Conservation (phyloP, 2,797 vertebrate genomes). For the Sebastes kiyomatsui region DNA sequence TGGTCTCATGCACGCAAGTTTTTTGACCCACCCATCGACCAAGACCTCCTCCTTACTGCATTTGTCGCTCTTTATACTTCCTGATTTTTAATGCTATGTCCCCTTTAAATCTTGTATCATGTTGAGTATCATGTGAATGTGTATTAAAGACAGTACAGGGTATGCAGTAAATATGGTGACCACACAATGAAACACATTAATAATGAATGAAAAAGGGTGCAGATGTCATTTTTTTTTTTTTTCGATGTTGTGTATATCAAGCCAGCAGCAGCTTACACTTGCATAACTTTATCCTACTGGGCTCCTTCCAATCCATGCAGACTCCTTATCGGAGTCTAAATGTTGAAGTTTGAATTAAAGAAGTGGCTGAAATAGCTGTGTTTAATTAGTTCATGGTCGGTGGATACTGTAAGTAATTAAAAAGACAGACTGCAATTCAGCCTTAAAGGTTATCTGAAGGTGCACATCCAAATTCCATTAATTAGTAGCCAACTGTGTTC, state of each 20-base stretch:
- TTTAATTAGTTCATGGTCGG: constrained; percentile 36
- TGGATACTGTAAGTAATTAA: constrained; percentile 39
- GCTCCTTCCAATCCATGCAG: neutral
- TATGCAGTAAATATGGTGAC: neutral
- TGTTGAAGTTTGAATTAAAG: constrained; percentile 8
- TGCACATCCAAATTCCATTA: constrained; percentile 10
- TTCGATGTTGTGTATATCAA: neutral
- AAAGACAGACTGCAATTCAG: constrained; percentile 30
- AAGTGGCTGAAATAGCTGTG: constrained; percentile 2
- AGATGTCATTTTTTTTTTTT: neutral
- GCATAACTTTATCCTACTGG: neutral
- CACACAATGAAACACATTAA: neutral
- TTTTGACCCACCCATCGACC: too few species aligned
- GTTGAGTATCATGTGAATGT: neutral
- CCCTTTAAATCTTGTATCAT: too few species aligned
- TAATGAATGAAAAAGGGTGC: neutral
- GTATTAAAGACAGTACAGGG: neutral
- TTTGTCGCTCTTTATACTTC: too few species aligned
- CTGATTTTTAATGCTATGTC: too few species aligned
- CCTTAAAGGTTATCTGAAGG: constrained; percentile 21
- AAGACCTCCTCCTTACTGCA: too few species aligned
- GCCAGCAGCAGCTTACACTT: neutral
- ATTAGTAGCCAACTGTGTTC: neutral
- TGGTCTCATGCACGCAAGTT: too few species aligned
- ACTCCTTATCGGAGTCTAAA: neutral